Conservation (phyloP, 2,113 vertebrate genomes). For the Procavia capensis region DNA sequence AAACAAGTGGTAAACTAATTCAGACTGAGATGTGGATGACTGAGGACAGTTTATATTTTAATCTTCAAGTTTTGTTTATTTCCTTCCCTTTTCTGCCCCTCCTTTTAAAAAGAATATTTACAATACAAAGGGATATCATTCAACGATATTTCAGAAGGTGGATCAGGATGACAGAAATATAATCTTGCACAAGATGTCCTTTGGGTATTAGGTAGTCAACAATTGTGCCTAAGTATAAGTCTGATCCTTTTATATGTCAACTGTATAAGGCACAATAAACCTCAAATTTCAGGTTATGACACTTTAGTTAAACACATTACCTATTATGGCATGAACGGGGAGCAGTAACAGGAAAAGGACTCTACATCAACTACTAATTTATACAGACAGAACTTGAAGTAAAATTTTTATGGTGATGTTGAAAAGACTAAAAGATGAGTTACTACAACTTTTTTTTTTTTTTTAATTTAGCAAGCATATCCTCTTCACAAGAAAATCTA, state of each 20-base stretch:
- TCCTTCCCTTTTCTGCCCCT: neutral
- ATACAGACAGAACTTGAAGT: neutral
- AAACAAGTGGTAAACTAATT: neutral
- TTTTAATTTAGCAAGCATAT: neutral
- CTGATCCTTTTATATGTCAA: neutral
- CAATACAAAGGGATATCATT: neutral
- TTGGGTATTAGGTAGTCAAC: neutral
- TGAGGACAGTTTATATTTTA: neutral
- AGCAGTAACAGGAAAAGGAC: neutral
- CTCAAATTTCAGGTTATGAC: neutral
- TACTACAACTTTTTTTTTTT: neutral
- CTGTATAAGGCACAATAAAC: neutral
- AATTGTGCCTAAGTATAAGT: neutral
- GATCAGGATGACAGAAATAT: neutral
- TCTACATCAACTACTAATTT: neutral
- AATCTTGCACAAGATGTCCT: neutral
- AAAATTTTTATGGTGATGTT: too few species aligned
- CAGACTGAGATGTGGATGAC: neutral
- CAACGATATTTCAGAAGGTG: neutral
- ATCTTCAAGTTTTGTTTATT: neutral
- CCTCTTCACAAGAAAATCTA: neutral
- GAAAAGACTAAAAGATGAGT: too few species aligned
- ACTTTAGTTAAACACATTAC: neutral
- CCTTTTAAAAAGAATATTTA: neutral
- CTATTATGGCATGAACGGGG: neutral